Conservation (phyloP, 2,797 vertebrate genomes). For the Pipistrellus kuhlii region DNA sequence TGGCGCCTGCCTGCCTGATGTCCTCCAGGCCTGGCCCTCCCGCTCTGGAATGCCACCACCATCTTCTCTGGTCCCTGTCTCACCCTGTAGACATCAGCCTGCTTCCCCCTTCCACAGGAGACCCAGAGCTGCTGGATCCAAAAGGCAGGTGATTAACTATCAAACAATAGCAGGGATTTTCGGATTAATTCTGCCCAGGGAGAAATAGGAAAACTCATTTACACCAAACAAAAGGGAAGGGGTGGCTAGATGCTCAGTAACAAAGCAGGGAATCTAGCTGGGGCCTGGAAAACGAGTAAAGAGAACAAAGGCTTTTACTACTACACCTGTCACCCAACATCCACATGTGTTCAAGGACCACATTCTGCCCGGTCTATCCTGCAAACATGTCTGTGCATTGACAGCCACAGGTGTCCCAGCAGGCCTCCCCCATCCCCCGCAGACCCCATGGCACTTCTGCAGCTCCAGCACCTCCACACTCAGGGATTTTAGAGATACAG, state of each 20-base stretch:
- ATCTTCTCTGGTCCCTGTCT: not conserved
- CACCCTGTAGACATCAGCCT: not conserved
- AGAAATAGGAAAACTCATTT: conserved; percentile 88
- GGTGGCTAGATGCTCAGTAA: conserved; percentile 84
- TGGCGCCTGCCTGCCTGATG: not conserved
- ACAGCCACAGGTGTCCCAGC: conserved; percentile 52
- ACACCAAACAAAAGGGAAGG: conserved; percentile 87
- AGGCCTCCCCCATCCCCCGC: conserved; percentile 14
- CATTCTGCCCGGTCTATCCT: conserved; percentile 82
- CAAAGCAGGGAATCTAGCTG: conserved; percentile 83
- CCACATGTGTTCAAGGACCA: conserved; percentile 70
- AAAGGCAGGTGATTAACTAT: conserved; percentile 88
- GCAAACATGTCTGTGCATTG: conserved; percentile 82
- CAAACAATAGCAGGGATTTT: conserved; percentile 88
- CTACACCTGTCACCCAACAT: conserved; percentile 71
- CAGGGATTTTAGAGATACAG: conserved; percentile 72
- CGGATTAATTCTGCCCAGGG: conserved; percentile 85
- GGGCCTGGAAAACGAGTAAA: conserved; percentile 81
- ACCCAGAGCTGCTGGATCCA: conserved; percentile 57
- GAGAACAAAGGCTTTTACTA: conserved; percentile 61
- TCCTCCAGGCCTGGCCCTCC: not conserved
- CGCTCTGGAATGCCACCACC: not conserved
- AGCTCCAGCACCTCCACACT: too few relatives aligned
- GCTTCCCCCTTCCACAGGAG: conserved; percentile 30
- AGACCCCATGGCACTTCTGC: not conserved